These are phyloP conservation scores for Potamilus streckersoni DNA, from an alignment of 1,140 invertebrate genomes.

Conservation along the genomic window DNA sequence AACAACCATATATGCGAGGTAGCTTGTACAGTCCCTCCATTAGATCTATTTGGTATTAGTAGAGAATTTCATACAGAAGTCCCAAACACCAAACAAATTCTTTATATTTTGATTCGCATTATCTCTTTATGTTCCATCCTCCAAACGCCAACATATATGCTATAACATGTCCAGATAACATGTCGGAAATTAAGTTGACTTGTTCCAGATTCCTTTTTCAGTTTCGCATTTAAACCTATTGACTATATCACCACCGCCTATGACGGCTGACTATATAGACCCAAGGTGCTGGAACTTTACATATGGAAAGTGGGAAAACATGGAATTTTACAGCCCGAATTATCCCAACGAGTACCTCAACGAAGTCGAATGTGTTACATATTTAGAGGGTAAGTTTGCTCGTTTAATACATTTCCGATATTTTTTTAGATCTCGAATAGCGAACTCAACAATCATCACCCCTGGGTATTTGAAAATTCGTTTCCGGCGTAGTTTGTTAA, in stretches of 20 bases:
- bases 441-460: too few species aligned
- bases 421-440: too few species aligned
- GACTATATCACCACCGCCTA: conserved; percentile 42
- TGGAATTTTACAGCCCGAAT: conserved; percentile 80
- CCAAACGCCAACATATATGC: not conserved
- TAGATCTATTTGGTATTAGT: too few species aligned
- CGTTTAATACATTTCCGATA: not conserved
- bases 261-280: conserved; percentile 38
- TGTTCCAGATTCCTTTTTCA: conserved; percentile 15
- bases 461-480: too few species aligned
- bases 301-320: conserved; percentile 44
- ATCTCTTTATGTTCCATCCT: too few species aligned
- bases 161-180: not conserved
- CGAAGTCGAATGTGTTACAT: conserved; percentile 77
- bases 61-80: too few species aligned
- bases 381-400: conserved; percentile 76
- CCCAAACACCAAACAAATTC: too few species aligned
- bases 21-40: too few species aligned
- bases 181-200: not conserved
- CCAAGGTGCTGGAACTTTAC: conserved; percentile 55
- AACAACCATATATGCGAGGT: too few species aligned
- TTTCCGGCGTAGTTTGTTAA: too few species aligned
- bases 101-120: too few species aligned
- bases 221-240: conserved; percentile 21
- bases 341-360: conserved; percentile 80